These are phyloP conservation scores for Danaus chrysippus DNA, from an alignment of 2,888 invertebrate genomes.

Conservation along the genomic window DNA sequence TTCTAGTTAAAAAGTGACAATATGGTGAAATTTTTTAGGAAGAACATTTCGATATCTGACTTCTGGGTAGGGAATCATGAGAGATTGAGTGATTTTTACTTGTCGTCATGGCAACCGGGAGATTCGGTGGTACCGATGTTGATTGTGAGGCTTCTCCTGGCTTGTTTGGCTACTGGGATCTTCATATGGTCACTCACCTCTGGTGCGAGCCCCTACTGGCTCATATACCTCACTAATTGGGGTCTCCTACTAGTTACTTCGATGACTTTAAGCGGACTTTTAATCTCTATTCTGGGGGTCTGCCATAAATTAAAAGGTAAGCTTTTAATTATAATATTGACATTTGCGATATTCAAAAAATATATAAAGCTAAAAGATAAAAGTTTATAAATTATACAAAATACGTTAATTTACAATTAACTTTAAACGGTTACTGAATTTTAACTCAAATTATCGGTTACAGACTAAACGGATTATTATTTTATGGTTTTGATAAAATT, in stretches of 20 bases:
- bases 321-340: slow-evolving; percentile 25
- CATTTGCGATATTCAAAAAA: too few relatives aligned
- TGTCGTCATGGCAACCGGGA: slow-evolving; percentile 69
- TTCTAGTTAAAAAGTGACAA: slow-evolving; percentile 30
- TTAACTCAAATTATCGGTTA: too few relatives aligned
- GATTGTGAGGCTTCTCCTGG: slow-evolving; percentile 49
- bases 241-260: slow-evolving; percentile 53
- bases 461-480: too few relatives aligned
- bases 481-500: too few relatives aligned
- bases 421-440: too few relatives aligned
- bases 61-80: slow-evolving; percentile 64
- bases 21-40: slow-evolving; percentile 69
- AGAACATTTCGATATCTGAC: slow-evolving; percentile 49
- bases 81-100: slow-evolving; percentile 60
- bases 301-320: slow-evolving; percentile 48
- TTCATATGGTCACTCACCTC: slow-evolving; percentile 55
- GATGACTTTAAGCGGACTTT: slow-evolving; percentile 48
- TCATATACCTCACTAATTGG: slow-evolving; percentile 70
- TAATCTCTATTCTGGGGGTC: slow-evolving; percentile 48
- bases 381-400: too few relatives aligned
- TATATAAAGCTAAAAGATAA: too few relatives aligned
- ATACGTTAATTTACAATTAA: too few relatives aligned
- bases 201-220: slow-evolving; percentile 48
- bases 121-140: slow-evolving; percentile 61
- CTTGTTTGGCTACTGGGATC: slow-evolving; percentile 45